A percentile compares a stretch with the other conserved stretches of the same genome.
Evolutionary conservation across 2,888 invertebrate genomes (phyloP).

Genomic region (Dexiosoma caninum): DNA sequence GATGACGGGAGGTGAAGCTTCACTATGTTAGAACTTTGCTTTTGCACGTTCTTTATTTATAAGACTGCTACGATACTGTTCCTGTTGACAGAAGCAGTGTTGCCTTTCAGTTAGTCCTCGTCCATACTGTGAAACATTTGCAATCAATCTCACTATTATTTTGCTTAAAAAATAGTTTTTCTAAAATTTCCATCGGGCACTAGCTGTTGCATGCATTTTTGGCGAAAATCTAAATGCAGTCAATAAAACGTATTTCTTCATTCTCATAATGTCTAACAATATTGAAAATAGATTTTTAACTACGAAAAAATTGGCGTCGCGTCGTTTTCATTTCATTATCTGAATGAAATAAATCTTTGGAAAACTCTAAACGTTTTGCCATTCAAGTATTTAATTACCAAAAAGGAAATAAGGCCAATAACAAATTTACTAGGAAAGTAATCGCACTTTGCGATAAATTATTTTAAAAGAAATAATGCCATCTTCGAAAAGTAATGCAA

Average conservation of each 20-base stretch:
- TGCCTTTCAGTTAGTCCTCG: too few relatives aligned
- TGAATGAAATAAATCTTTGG: not conserved
- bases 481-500: too few relatives aligned
- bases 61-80: too few relatives aligned
- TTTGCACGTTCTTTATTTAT: too few relatives aligned
- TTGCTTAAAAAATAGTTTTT: not conserved
- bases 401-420: too few relatives aligned
- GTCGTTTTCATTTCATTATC: conserved; percentile 37
- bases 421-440: too few relatives aligned
- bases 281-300: not conserved
- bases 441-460: not conserved
- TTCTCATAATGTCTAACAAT: conserved; percentile 1
- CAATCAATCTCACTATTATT: too few relatives aligned
- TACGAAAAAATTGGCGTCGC: conserved; percentile 19
- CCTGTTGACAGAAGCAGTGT: too few relatives aligned
- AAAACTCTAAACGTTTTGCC: not conserved
- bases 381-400: not conserved
- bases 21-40: too few relatives aligned
- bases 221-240: not conserved
- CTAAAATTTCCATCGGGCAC: not conserved
- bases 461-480: too few relatives aligned
- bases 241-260: not conserved
- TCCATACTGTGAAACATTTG: too few relatives aligned
- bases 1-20: too few relatives aligned
- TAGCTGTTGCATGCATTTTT: not conserved